phyloP scores from a whole-genome alignment of 2,888 invertebrate species.

The Drosophila formosana region DNA sequence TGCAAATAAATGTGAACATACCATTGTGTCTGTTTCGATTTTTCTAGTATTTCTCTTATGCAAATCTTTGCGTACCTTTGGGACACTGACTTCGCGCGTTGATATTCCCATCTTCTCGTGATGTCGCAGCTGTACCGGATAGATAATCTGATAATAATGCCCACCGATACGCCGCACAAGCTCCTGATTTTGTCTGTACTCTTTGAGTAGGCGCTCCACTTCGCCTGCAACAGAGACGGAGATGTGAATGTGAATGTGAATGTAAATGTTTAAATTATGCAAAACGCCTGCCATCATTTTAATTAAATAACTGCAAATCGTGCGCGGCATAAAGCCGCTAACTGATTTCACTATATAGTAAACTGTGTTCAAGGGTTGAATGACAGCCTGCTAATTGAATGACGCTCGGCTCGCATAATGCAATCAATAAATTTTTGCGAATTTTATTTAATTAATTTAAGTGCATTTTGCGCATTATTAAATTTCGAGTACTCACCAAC shows the following conservation, averaged over 20 bases:
- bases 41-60: conserved; percentile 85
- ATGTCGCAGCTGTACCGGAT: conserved; percentile 96
- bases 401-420: not conserved
- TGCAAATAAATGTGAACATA: conserved; percentile 84
- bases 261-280: conserved; percentile 13
- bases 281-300: conserved; percentile 1
- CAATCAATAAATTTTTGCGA: not conserved
- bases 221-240: conserved; percentile 88
- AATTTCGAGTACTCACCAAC: conserved; percentile 90
- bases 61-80: conserved; percentile 90
- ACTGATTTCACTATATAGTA: too few species aligned
- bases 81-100: conserved; percentile 94
- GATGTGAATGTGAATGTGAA: not conserved
- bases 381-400: not conserved
- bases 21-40: conserved; percentile 84
- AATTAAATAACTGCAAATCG: conserved; percentile 4
- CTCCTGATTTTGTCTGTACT: conserved; percentile 96
- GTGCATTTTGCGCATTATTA: not conserved
- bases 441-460: not conserved
- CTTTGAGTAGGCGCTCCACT: conserved; percentile 95
- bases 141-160: conserved; percentile 97
- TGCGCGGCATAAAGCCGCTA: not conserved
- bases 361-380: not conserved
- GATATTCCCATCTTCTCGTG: conserved; percentile 98
- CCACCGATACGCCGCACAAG: conserved; percentile 95